These are phyloP conservation scores for Hapalemur alaotrensis DNA, from an alignment of 2,797 vertebrate genomes.

Conservation along the genomic window DNA sequence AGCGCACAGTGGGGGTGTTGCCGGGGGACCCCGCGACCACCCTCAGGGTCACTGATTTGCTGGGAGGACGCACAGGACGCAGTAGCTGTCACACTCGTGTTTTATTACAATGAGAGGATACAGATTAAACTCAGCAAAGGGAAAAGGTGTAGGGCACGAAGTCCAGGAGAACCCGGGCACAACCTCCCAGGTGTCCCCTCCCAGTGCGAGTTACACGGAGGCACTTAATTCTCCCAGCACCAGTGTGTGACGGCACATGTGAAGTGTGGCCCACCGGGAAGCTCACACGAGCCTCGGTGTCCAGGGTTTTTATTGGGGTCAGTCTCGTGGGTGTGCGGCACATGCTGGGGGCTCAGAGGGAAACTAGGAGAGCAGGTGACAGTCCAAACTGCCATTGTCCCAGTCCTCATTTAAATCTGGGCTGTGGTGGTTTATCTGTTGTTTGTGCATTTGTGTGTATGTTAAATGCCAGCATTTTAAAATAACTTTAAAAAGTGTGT, in stretches of 20 bases:
- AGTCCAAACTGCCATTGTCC: background rate
- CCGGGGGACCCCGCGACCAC: fast-evolving
- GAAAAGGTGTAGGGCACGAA: fast-evolving
- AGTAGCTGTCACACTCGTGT: fast-evolving
- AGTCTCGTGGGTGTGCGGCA: fast-evolving
- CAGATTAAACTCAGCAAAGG: fast-evolving
- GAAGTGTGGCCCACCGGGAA: no score
- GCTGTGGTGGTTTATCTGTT: fast-evolving
- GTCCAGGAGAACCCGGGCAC: no score
- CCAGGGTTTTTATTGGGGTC: background rate
- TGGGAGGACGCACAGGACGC: background rate
- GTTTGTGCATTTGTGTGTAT: background rate
- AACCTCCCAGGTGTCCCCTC: fast-evolving
- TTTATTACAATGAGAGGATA: no score
- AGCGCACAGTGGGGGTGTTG: no score
- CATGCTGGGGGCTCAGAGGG: no score
- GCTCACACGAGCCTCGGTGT: fast-evolving
- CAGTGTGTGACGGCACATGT: fast-evolving
- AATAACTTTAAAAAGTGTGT: background rate
- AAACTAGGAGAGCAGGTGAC: background rate
- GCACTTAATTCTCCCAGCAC: fast-evolving
- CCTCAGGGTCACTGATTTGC: fast-evolving
- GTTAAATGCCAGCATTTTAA: background rate
- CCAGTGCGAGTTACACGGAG: fast-evolving
- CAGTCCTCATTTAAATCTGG: background rate